Evolutionary conservation across 2,797 vertebrate genomes (phyloP), one percentile per base, ranked within the genome.

Genomic region (Sebastes trivittatus): DNA sequence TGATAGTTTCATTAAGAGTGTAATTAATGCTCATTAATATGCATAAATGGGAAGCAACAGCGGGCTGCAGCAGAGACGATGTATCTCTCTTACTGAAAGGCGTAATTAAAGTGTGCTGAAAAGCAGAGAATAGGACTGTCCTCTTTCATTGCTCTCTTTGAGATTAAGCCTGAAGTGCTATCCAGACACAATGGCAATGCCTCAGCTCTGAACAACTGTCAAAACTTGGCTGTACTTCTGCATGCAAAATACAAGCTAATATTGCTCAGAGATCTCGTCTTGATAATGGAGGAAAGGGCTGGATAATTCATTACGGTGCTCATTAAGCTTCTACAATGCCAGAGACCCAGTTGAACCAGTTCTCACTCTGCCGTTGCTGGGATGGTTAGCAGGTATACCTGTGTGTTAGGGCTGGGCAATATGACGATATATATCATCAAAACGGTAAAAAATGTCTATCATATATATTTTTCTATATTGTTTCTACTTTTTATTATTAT

Each of bases 21-120:
- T 96, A 96, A 96, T 96, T 95, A 95, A 94, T 95, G 92, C 93
- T 96, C 83, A 96, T 96, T 95, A 95, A 96, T 95, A 96, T 96
- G 94, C 92, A 95, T 94, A 93, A 89, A 94, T 89, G 79, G 86
- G 90, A 92, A 92, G 92, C 84, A 76, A 74, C 78, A 62, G 86
- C 9, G 25, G 85, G 88, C 89, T 81, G 87, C 67, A 72, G 87
- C 82, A 52, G 91, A 92, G 90, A 83, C 72, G 80, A 94, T 92
- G 87, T 89, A 94, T 94, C 94, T 89, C 86, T 76, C 89, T 80
- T 80, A 73, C 88, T 93, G 87, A 95, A 94, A 94, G 90, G 87
- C 88, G 7, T 95, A 94, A 96, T 96, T 95, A 95, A 95, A 95
- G 90, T 87, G 78, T 56, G 86, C 80, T 83, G 91, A 91, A 91